Evolutionary conservation across 1,140 invertebrate genomes (phyloP).

Genomic region (Zaprionus tsacasi): DNA sequence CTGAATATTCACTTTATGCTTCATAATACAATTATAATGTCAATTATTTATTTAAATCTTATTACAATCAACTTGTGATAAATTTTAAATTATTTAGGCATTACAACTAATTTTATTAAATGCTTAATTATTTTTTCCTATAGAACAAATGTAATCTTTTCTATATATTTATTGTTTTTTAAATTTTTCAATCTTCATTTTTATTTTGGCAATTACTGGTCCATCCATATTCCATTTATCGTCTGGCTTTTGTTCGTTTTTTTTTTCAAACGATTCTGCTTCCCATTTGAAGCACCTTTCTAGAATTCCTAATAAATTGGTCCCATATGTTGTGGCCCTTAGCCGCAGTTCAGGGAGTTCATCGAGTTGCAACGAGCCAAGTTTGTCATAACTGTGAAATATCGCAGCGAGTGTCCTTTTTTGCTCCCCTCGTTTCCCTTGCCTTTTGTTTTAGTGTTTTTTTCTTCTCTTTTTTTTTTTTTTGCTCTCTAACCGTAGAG

Average conservation of each 20-base stretch:
- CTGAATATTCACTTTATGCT: no score
- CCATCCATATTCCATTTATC: background rate
- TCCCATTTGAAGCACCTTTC: background rate
- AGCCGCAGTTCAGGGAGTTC: slow-evolving; percentile 42
- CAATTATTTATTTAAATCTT: no score
- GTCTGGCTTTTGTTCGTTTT: background rate
- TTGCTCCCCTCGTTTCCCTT: slow-evolving; percentile 28
- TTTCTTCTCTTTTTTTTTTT: background rate
- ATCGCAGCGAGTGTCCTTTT: slow-evolving; percentile 55
- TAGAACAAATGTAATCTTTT: no score
- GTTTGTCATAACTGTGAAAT: slow-evolving; percentile 76
- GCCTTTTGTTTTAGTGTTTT: slow-evolving; percentile 60
- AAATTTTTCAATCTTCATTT: background rate
- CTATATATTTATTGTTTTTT: background rate
- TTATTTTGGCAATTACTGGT: background rate
- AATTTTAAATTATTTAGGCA: no score
- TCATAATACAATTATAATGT: no score
- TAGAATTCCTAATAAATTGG: slow-evolving; percentile 17
- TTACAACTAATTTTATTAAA: no score
- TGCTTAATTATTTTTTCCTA: no score
- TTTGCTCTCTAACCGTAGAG: slow-evolving; percentile 2
- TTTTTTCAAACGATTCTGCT: background rate
- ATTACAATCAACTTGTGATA: no score
- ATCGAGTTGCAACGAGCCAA: slow-evolving; percentile 54
- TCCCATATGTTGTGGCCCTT: slow-evolving; percentile 13